Base-by-base conservation (phyloP, 2,888 invertebrate genomes). In the Diadromus collaris region DNA sequence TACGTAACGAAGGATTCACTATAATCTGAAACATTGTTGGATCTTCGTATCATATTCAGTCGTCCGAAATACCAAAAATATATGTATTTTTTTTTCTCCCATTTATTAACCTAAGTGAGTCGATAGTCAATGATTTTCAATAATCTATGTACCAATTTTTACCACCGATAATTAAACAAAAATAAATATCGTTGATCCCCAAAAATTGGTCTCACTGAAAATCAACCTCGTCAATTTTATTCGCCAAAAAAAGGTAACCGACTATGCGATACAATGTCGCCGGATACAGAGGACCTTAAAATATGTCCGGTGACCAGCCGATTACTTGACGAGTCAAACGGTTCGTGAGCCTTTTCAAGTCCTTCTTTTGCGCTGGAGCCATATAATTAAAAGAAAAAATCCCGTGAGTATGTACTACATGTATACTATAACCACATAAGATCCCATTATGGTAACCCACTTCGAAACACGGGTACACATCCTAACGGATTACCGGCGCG, bases 371-470 rank as follows among this genome's bases (percentile, higher is more conserved):
- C 21, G 24, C 24, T 24, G 21, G 24, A 60, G 6, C n/a, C 19
- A 46, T 70, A n/a, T 16, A 27, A 27, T 29, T 29, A 51, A 51
- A 13, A 44, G 56, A 41, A 48, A 32, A 44, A 70, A n/a, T 29
- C 19, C 19, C 46, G 60, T 41, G 38, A 46, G 68, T 46, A 69
- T 76, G 19, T 21, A 71, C 21, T n/a, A 51, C 51, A 32, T 74
- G 10, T 61, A 75, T 24, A 46, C 10, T 44, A 44, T 41, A 29
- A 69, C 32, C 13, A 60, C 19, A 48, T 27, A 38, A 63, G 65
- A 79, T 81, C 75, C 72, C 80, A 79, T 78, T 79, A 79, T 74
- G 81, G 81, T 81, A 82, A 82, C 77, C 78, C 79, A 79, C 69
- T 76, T 82, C 27, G 70, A 70, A 79, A 79, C 75, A 68, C n/a